Percentiles rank a stretch among this genome's conserved stretches.
These are phyloP conservation scores for Astur gentilis DNA, from an alignment of 2,113 vertebrate genomes.

Conservation along the genomic window DNA sequence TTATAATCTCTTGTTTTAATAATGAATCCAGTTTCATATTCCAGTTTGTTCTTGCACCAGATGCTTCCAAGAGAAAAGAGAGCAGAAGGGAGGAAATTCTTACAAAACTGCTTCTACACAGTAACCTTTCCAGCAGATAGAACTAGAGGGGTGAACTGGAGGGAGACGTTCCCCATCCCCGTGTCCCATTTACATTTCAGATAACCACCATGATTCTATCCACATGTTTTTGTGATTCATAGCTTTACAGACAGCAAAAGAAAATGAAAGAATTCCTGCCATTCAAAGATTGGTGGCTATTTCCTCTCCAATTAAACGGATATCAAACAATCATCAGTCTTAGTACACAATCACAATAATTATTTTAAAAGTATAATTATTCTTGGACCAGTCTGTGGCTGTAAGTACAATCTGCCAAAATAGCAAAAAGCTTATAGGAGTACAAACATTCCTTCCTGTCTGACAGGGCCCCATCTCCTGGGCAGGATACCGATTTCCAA, in stretches of 20 bases:
- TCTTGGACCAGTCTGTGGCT: neutral
- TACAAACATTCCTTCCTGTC: neutral
- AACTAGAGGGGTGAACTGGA: neutral
- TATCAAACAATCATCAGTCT: slow-evolving; percentile 37
- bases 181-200: neutral
- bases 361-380: slow-evolving; percentile 42
- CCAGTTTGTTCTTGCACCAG: neutral
- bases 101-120: neutral
- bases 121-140: slow-evolving; percentile 21
- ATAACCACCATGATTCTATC: neutral
- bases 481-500: neutral
- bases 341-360: slow-evolving; percentile 37
- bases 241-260: neutral
- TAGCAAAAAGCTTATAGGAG: neutral
- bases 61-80: slow-evolving; percentile 25
- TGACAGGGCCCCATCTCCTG: neutral
- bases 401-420: neutral
- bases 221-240: neutral
- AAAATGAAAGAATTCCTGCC: neutral
- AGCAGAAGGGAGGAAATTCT: slow-evolving; percentile 25
- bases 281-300: slow-evolving; percentile 24
- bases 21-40: slow-evolving; percentile 29
- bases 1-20: slow-evolving; percentile 38
- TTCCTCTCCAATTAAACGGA: slow-evolving; percentile 54
- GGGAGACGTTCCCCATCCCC: neutral